A percentile compares a stretch with the other conserved stretches of the same genome.
Conservation (phyloP, 2,797 vertebrate species). For the Catharus ustulatus region DNA sequence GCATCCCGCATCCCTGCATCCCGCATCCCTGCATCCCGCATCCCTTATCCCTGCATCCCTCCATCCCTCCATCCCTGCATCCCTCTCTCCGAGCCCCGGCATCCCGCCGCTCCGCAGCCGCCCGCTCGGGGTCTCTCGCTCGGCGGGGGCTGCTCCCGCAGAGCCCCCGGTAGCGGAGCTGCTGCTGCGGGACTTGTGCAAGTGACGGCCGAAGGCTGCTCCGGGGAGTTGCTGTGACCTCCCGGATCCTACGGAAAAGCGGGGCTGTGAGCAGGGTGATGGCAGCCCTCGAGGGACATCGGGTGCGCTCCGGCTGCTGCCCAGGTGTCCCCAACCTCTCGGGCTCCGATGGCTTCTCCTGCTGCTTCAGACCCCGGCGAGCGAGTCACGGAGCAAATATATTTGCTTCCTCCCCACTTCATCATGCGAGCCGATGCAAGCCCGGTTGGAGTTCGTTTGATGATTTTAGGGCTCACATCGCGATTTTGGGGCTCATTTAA, state of each 20-base stretch:
- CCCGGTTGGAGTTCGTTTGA: not conserved
- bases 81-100: not conserved
- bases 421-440: not conserved
- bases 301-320: not conserved
- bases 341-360: not conserved
- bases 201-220: not conserved
- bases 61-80: rapidly evolving
- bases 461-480: not conserved
- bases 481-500: not conserved
- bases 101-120: not conserved
- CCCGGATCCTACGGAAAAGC: rapidly evolving
- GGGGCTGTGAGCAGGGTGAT: not conserved
- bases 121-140: not conserved
- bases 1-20: not conserved
- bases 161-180: not conserved
- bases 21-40: not conserved
- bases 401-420: not conserved
- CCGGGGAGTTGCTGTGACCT: not conserved
- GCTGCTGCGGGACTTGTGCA: not conserved
- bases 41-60: rapidly evolving
- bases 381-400: not conserved
- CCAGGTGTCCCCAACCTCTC: not conserved
- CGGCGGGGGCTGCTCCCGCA: not conserved
- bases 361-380: not conserved
- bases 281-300: not conserved